Evolutionary conservation across 2,888 invertebrate species (phyloP).

Genomic region (Listrodromus nycthemerus): DNA sequence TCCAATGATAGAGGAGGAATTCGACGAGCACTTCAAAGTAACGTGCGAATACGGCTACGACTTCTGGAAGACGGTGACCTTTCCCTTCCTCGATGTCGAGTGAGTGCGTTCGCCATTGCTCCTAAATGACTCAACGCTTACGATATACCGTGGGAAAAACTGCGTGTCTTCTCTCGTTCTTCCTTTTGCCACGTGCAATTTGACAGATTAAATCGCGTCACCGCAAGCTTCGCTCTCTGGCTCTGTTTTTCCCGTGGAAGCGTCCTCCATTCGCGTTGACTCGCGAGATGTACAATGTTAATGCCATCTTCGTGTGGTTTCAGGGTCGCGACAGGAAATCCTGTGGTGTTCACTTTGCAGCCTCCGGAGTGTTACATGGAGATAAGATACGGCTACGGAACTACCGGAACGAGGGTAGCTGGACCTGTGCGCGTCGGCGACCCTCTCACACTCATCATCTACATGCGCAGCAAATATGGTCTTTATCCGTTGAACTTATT

Average conservation of each 20-base stretch:
- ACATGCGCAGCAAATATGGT: slow-evolving; percentile 98
- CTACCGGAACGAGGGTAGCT: slow-evolving; percentile 92
- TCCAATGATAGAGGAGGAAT: slow-evolving; percentile 96
- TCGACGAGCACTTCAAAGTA: slow-evolving; percentile 97
- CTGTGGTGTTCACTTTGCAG: slow-evolving; percentile 95
- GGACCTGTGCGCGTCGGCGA: slow-evolving; percentile 97
- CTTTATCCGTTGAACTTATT: slow-evolving; percentile 29
- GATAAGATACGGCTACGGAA: slow-evolving; percentile 95
- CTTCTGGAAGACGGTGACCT: slow-evolving; percentile 98
- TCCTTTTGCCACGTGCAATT: slow-evolving; percentile 31
- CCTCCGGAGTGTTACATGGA: slow-evolving; percentile 99
- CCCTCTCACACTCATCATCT: slow-evolving; percentile 95
- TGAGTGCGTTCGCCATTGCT: slow-evolving; percentile 86
- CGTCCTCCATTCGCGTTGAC: slow-evolving; percentile 1
- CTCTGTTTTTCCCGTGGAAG: background rate
- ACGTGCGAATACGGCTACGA: slow-evolving; percentile 98
- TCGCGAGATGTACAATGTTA: slow-evolving; percentile 6
- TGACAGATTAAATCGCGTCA: slow-evolving; percentile 53
- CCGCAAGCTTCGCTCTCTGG: slow-evolving; percentile 3
- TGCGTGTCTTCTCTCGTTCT: background rate
- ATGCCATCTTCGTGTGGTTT: slow-evolving; percentile 70
- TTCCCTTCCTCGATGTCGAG: slow-evolving; percentile 97
- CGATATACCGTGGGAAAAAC: slow-evolving; percentile 50
- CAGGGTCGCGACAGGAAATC: slow-evolving; percentile 97
- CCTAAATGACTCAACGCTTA: slow-evolving; percentile 16